A percentile compares a stretch with the other conserved stretches of the same genome.
Evolutionary conservation across 2,888 invertebrate species (phyloP).

Genomic region (Xylota segnis): DNA sequence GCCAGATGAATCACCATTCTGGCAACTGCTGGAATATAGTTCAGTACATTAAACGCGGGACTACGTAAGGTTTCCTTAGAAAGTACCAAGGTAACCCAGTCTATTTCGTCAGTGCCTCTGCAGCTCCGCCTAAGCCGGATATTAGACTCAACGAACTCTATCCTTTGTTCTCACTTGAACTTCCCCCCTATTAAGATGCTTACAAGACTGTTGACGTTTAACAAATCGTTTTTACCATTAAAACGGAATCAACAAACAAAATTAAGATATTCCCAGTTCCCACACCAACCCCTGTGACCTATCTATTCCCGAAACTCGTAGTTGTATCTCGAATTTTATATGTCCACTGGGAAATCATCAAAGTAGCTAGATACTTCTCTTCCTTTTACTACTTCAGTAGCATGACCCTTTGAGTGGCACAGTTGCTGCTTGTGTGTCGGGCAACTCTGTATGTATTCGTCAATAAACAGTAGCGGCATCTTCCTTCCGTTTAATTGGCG

Average conservation of each 20-base stretch:
- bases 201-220: slow-evolving; percentile 5
- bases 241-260: slow-evolving; percentile 7
- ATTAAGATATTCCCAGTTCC: slow-evolving; percentile 14
- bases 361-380: slow-evolving; percentile 36
- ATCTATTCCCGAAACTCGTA: slow-evolving; percentile 3
- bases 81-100: too few relatives aligned
- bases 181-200: too few relatives aligned
- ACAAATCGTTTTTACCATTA: slow-evolving; percentile 51
- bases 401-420: slow-evolving; percentile 63
- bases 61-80: too few relatives aligned
- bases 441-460: slow-evolving; percentile 10
- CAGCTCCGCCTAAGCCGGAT: too few relatives aligned
- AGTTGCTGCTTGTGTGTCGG: slow-evolving; percentile 33
- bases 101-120: too few relatives aligned
- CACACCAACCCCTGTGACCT: slow-evolving; percentile 9
- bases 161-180: too few relatives aligned
- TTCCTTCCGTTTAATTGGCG: slow-evolving; percentile 61
- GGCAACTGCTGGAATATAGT: too few relatives aligned
- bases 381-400: slow-evolving; percentile 48
- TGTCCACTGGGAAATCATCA: slow-evolving; percentile 70
- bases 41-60: too few relatives aligned
- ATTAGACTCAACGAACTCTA: too few relatives aligned
- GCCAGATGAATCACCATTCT: too few relatives aligned
- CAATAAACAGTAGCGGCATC: slow-evolving; percentile 15
- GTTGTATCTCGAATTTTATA: slow-evolving; percentile 37